Percentiles rank a stretch among this genome's conserved stretches.
These are phyloP conservation scores for Caenorhabditis sp. DNA, from an alignment of 2,888 invertebrate species.

Conservation along the genomic window DNA sequence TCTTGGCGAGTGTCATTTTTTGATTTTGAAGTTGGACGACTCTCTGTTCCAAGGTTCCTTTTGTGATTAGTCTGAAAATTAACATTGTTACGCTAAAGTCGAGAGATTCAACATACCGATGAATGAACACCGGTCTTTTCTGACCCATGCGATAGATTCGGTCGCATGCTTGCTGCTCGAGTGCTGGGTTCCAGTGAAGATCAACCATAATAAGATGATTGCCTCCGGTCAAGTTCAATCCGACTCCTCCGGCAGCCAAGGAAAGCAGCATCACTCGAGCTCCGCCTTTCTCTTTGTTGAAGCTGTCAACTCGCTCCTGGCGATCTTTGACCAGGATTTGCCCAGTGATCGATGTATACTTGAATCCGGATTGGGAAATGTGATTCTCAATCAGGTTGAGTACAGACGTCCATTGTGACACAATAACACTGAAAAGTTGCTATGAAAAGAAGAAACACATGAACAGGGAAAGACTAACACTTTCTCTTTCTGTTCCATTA, in stretches of 20 bases:
- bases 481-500: conserved; percentile 64
- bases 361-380: conserved; percentile 84
- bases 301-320: conserved; percentile 86
- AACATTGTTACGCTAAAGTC: too few species aligned
- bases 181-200: conserved; percentile 96
- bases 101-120: conserved; percentile 87
- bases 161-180: conserved; percentile 96
- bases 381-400: conserved; percentile 88
- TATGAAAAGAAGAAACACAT: not conserved
- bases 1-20: conserved; percentile 89
- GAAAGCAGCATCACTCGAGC: conserved; percentile 89
- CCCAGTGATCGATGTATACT: conserved; percentile 89
- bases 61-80: conserved; percentile 89
- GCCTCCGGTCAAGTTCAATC: conserved; percentile 93
- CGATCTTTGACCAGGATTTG: conserved; percentile 85
- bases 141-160: conserved; percentile 95
- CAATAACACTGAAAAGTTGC: conserved; percentile 86
- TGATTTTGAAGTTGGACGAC: conserved; percentile 90
- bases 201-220: conserved; percentile 94
- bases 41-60: conserved; percentile 92
- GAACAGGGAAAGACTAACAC: conserved; percentile 61
- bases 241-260: conserved; percentile 94
- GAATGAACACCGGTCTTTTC: conserved; percentile 89
- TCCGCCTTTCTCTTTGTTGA: conserved; percentile 87
- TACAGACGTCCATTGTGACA: conserved; percentile 95